A percentile compares a stretch with the other conserved stretches of the same genome.
These are phyloP conservation scores for Cephus runcator DNA, from an alignment of 2,888 invertebrate species.

Conservation along the genomic window DNA sequence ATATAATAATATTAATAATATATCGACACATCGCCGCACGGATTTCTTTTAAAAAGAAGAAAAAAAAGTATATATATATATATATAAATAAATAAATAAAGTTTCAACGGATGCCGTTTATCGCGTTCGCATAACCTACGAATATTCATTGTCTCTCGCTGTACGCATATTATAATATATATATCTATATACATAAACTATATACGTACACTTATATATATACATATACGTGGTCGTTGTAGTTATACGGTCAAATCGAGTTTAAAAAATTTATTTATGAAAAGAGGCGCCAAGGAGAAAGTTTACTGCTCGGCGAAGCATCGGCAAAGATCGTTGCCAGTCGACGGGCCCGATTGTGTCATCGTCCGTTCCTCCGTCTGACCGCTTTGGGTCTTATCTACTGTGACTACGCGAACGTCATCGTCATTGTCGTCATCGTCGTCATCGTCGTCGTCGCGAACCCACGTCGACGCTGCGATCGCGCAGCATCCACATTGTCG, in stretches of 20 bases:
- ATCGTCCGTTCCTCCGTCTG: background rate
- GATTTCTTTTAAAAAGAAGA: background rate
- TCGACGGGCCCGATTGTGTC: background rate
- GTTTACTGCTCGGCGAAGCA: background rate
- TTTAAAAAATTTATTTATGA: constrained; percentile 22
- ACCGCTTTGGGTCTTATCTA: background rate
- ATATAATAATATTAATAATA: background rate
- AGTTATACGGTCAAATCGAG: background rate
- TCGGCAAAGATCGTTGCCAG: background rate
- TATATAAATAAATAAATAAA: background rate
- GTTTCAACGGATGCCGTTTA: background rate
- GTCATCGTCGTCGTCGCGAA: background rate
- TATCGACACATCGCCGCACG: background rate
- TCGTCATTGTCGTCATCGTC: background rate
- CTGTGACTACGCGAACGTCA: background rate
- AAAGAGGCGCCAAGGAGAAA: constrained; percentile 31
- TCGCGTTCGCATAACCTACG: background rate
- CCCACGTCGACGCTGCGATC: too few relatives aligned
- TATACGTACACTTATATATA: background rate
- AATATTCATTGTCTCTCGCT: background rate
- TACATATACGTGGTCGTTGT: background rate
- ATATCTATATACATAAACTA: background rate
- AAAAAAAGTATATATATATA: background rate
- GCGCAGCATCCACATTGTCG: too few relatives aligned
- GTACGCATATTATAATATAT: background rate